Conservation (phyloP, 2,113 vertebrate genomes). For the Drymodes brunneopygia region DNA sequence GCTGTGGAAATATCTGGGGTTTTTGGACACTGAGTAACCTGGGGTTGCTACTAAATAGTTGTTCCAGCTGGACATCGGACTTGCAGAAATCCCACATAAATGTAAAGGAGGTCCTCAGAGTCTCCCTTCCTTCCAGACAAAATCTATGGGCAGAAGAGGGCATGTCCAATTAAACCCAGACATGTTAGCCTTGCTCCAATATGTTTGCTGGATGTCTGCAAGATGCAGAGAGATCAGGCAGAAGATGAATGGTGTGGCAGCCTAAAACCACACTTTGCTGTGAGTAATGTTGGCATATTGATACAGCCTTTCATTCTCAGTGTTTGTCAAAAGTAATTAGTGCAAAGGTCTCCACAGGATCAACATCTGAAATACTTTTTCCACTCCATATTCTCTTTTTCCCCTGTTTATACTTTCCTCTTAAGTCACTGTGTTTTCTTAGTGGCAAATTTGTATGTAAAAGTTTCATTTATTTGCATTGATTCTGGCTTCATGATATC, state of each 20-base stretch:
- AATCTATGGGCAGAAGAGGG: constrained; percentile 15
- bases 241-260: not conserved
- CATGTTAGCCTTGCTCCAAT: not conserved
- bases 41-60: not conserved
- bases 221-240: constrained; percentile 15
- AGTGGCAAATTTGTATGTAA: not conserved
- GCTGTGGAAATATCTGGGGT: not conserved
- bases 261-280: not conserved
- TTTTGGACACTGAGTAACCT: not conserved
- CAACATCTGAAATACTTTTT: not conserved
- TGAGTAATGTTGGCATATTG: constrained; percentile 20
- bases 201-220: constrained; percentile 21
- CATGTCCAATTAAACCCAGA: constrained; percentile 13
- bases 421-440: not conserved
- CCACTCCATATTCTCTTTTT: not conserved
- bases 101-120: not conserved
- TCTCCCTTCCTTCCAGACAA: not conserved
- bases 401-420: not conserved
- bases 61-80: not conserved
- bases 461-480: not conserved
- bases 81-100: not conserved
- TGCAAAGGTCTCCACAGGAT: not conserved
- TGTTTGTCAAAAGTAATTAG: not conserved
- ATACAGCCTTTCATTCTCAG: constrained; percentile 21
- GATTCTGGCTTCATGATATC: not conserved